Base-by-base conservation (phyloP, 2,888 invertebrate species). In the Hypolimnas misippus region DNA sequence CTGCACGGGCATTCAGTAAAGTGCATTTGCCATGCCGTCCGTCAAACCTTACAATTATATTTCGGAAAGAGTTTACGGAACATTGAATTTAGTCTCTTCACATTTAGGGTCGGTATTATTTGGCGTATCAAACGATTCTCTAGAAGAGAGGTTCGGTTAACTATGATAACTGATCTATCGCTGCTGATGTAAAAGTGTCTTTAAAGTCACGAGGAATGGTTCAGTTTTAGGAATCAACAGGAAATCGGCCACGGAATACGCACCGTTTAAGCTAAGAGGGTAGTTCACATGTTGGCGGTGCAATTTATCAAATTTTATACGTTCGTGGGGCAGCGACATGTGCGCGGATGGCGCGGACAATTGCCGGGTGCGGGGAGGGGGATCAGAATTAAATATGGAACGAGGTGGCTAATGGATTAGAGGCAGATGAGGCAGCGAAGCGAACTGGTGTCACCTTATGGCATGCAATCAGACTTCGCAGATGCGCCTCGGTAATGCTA, bases 241-340 rank as follows among this genome's bases (percentile, higher is more conserved):
- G 12, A 4, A 38, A 72, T 69, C 70, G 75, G 72, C 72, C 74
- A 69, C 71, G 72, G 72, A 79, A 75, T 73, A 76, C 78, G 82
- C 77, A 78, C 83, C 86, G 89, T 86, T 89, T 87, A 87, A 86
- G 87, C 85, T 84, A 84, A 89, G 89, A 90, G 91, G 91, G 91
- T 89, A 90, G 89, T 89, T 90, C 89, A 81, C 90, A 89, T 91
- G 90, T 91, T 85, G 88, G 84, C 88, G 83, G 79, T 83, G 85
- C 89, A 83, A 91, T 91, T 90, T 91, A 91, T 91, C 91, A 91
- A 91, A 91, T 89, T 90, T 88, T 89, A 88, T 89, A 84, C 83
- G 86, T 82, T 79, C 79, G 73, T 73, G 81, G 86, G 86, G 83
- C 79, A 84, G 82, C 83, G 89, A 88, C 90, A 90, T 89, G 89